Evolutionary conservation across 2,113 vertebrate species (phyloP), one percentile per base, ranked within the genome.

Genomic region (Natator depressus): DNA sequence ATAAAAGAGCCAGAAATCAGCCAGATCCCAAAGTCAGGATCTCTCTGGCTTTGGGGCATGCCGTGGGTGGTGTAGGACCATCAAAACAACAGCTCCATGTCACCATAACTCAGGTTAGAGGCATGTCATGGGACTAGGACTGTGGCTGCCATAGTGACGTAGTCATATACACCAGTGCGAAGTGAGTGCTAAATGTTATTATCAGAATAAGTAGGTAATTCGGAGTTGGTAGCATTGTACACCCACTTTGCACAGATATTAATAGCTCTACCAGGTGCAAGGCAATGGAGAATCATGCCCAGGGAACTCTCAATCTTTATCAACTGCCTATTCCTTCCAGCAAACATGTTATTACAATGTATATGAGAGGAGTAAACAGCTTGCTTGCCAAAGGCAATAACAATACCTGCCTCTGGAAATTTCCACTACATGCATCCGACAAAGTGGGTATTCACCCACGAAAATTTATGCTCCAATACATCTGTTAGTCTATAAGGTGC

Each of bases 301-400:
- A 90, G 24, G 89, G 69, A 69, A 0, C 1, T n/a, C 3, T 51
- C 59, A 79, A 88, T 79, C 81, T 90, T 84, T 89, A 78, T 85
- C 85, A 79, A 29, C 25, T n/a, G 85, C 35, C 46, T 38, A 51
- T 75, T 27, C 16, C 91, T 94, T 89, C 50, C 59, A 50, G 85
- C 49, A 83, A 46, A 85, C 87, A 25, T 55, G 87, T 57, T 80
- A 78, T 31, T 84, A 79, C 50, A 85, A 80, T 93, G 29, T n/a
- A 1, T 69, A 82, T 79, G 59, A 84, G 76, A 59, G 27, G 69
- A 59, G 27, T 78, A 86, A 80, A 86, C 54, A 75, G 46, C 46
- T 47, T 78, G 8, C 85, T 94, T 96, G 91, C 57, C 86, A 93
- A 88, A 87, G 82, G 75, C 86, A 47, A 51, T 82, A 51, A n/a